Evolutionary conservation across 2,888 invertebrate genomes (phyloP).

Genomic region (Xestia ashworthii): DNA sequence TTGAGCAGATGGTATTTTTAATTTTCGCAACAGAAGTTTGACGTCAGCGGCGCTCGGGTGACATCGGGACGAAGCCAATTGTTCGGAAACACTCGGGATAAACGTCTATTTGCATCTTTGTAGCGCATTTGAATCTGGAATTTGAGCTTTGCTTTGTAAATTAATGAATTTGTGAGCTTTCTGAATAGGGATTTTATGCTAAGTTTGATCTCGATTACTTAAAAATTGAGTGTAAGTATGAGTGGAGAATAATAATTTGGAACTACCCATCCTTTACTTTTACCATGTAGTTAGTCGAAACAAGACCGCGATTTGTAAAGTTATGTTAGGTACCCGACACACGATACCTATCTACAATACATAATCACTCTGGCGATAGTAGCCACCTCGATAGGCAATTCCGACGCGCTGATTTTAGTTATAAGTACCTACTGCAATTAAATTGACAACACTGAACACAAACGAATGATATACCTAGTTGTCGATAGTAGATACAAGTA

Average conservation of each 20-base stretch:
- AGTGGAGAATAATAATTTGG: conserved; percentile 9
- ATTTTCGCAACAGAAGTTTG: conserved; percentile 62
- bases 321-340: neutral
- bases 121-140: conserved; percentile 49
- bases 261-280: neutral
- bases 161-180: conserved; percentile 33
- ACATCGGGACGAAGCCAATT: conserved; percentile 62
- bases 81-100: conserved; percentile 63
- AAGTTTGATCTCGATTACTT: conserved; percentile 21
- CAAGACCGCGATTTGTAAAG: neutral
- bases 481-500: neutral
- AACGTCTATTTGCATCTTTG: conserved; percentile 69
- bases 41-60: conserved; percentile 31
- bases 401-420: neutral
- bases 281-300: neutral
- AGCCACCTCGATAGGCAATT: neutral
- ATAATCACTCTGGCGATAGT: neutral
- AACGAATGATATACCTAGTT: neutral
- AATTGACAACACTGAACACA: neutral
- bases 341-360: too few species aligned
- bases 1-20: conserved; percentile 67
- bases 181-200: conserved; percentile 36
- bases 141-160: conserved; percentile 53
- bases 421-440: neutral
- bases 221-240: neutral